Evolutionary conservation across 2,888 invertebrate species (phyloP), one percentile per base, ranked within the genome.

Genomic region (Lepidonotus clava): DNA sequence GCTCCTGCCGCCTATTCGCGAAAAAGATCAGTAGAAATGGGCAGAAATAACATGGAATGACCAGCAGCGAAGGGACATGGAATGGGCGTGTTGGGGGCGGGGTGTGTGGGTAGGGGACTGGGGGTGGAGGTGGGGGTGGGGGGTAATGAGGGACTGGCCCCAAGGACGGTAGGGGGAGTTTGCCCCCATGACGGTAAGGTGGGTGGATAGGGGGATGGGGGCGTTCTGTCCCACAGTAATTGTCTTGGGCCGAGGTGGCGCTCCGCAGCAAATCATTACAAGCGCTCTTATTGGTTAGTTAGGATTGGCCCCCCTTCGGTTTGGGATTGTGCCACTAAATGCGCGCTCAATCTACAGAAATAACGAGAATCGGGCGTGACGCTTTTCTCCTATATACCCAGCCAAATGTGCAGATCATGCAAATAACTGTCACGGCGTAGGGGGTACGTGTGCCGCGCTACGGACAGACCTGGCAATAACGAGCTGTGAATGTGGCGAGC

Each of bases 11-110:
- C 38, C 76, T 28, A 5, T 8, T 4, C 6, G 4, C 18, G 76
- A 40, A n/a, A 8, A 34, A 76, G 76, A 76, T 76, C 76, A 76
- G 34, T 36, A 76, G 76, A 34, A 76, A 76, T 76, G 38, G 36
- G 1, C 76, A 76, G 76, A 76, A 76, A 34, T 76, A 76, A 38
- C 4, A 28, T 24, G 38, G 40, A 76, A 21, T 76, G 76, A 40
- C 38, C 76, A 40, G 34, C 21, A n/a, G 38, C 76, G 21, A 61
- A 34, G 21, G 24, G 28, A 67, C 36, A 36, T 36, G 67, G 18
- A 67, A 67, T 67, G 36, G 67, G 67, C 36, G 67, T 28, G 36
- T 21, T 36, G n/a, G 40, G 21, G 38, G 38, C n/a, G 38, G 76
- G 76, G 38, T n/a, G 14, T 14, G n/a, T n/a, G 76, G 21, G 67